Evolutionary conservation across 1,140 invertebrate genomes (phyloP).

Genomic region (Carcinoscorpius rotundicauda): DNA sequence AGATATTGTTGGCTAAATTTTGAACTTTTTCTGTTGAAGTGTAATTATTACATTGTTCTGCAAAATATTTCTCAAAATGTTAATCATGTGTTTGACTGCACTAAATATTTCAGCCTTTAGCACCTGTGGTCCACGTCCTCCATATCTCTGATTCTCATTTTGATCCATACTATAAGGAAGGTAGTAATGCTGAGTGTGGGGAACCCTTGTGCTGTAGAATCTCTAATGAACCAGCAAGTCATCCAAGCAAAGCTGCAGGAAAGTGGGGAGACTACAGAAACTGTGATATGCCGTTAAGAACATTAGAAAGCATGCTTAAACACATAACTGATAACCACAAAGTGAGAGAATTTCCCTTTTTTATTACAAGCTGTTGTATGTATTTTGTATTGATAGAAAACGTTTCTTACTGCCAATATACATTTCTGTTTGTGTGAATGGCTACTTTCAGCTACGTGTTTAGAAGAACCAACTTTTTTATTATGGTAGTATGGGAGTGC

Average conservation of each 20-base stretch:
- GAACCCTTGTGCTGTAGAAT: slow-evolving; percentile 78
- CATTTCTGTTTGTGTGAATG: neutral
- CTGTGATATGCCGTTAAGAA: slow-evolving; percentile 79
- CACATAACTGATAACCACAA: slow-evolving; percentile 72
- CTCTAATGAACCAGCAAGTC: slow-evolving; percentile 37
- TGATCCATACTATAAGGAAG: slow-evolving; percentile 82
- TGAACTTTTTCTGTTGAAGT: neutral
- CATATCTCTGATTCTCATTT: slow-evolving; percentile 89
- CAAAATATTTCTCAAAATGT: neutral
- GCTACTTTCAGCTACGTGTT: neutral
- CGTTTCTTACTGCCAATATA: neutral
- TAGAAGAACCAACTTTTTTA: neutral
- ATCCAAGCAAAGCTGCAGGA: slow-evolving; percentile 62
- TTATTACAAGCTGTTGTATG: neutral
- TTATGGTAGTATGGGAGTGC: no score
- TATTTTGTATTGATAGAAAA: neutral
- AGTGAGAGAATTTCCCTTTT: slow-evolving; percentile 32
- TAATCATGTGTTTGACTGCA: neutral
- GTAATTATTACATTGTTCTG: neutral
- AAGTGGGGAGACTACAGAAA: slow-evolving; percentile 82
- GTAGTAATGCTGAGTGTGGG: slow-evolving; percentile 74
- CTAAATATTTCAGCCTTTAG: slow-evolving; percentile 3
- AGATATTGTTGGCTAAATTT: neutral
- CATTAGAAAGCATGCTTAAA: slow-evolving; percentile 80
- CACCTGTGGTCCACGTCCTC: slow-evolving; percentile 73